phyloP scores from a whole-genome alignment of 2,113 vertebrate genomes.

The Chamaetylas fuelleborni region DNA sequence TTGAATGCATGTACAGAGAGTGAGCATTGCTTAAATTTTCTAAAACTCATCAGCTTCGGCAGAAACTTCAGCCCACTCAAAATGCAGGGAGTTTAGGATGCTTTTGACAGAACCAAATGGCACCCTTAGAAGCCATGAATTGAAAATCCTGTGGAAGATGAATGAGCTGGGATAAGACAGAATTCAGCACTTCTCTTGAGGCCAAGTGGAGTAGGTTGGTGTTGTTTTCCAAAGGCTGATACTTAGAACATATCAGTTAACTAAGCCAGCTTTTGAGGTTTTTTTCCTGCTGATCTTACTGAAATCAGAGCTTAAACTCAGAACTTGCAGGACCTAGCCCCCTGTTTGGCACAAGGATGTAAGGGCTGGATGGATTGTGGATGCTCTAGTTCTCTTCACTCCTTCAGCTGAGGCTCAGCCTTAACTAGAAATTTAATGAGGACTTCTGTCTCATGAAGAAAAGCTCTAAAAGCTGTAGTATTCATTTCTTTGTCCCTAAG shows the following conservation, averaged over 20 bases:
- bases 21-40: not conserved
- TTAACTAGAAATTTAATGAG: not conserved
- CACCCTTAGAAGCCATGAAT: not conserved
- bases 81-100: not conserved
- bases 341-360: not conserved
- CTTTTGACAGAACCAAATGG: slow-evolving; percentile 7
- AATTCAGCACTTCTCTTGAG: not conserved
- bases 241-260: not conserved
- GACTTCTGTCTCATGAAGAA: not conserved
- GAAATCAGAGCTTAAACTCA: not conserved
- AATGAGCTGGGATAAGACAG: not conserved
- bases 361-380: not conserved
- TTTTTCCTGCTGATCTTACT: not conserved
- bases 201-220: not conserved
- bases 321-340: not conserved
- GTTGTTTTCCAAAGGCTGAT: not conserved
- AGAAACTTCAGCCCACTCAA: slow-evolving; percentile 17
- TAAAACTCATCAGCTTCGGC: not conserved
- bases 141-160: not conserved
- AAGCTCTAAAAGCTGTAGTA: not conserved
- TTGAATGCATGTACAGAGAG: not conserved
- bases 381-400: not conserved
- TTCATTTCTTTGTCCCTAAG: not conserved
- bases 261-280: rapidly evolving
- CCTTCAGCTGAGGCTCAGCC: not conserved